A percentile compares a stretch with the other conserved stretches of the same genome.
Evolutionary conservation across 2,797 vertebrate genomes (phyloP).

Genomic region (Bovichtus diacanthus): DNA sequence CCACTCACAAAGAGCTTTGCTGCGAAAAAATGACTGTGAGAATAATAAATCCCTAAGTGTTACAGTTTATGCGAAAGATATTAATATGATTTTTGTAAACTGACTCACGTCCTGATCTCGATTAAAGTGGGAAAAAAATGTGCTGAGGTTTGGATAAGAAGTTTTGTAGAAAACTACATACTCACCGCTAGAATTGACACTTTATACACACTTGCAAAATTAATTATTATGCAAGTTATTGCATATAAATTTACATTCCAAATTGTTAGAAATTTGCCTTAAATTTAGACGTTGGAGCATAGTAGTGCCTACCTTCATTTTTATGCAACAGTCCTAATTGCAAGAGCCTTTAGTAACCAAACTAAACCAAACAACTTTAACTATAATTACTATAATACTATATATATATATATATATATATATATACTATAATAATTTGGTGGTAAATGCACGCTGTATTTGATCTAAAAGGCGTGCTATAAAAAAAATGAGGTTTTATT

Average conservation of each 20-base stretch:
- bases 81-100: slow-evolving; percentile 77
- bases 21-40: slow-evolving; percentile 79
- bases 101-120: slow-evolving; percentile 73
- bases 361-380: no score
- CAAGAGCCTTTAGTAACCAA: neutral
- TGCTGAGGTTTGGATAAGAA: neutral
- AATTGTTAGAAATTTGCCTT: neutral
- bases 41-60: slow-evolving; percentile 77
- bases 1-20: slow-evolving; percentile 78
- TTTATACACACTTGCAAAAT: neutral
- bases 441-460: neutral
- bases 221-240: neutral
- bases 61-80: slow-evolving; percentile 68
- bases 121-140: slow-evolving; percentile 22
- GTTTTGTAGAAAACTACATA: neutral
- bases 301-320: neutral
- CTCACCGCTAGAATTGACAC: neutral
- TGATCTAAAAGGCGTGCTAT: neutral
- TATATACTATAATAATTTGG: no score
- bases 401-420: no score
- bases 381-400: no score
- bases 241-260: neutral
- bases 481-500: neutral
- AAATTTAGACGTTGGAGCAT: neutral
- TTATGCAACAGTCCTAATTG: neutral